Evolutionary conservation across 2,888 invertebrate species (phyloP), one percentile per base, ranked within the genome.

Genomic region (Neoscelio sp.): DNA sequence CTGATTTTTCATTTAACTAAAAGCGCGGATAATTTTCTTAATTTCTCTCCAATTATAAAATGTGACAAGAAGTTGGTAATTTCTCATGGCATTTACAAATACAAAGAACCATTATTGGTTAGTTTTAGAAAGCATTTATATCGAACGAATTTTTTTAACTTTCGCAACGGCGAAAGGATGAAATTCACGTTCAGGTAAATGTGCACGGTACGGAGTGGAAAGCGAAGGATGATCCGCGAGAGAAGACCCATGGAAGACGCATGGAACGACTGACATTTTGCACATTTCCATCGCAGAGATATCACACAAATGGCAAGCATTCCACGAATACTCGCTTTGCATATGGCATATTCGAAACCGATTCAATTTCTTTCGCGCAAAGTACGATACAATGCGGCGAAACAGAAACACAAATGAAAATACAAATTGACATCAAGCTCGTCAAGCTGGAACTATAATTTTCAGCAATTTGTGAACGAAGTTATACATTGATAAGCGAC

Each of bases 121-220:
- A 13, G 48, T 30, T 30, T 42, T 71, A 71, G 71, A 71, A 71
- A 71, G 62, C 26, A 54, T 73, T 71, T 23, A 60, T 54, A n/a
- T 35, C 38, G 44, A 52, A 46, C 38, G 46, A 64, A 73, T 62
- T 40, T 65, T 48, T 33, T 20, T 2, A 33, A 73, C 62, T 64
- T 64, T 73, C 64, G 64, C 56, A 48, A 38, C 18, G 38, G 56
- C 38, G 64, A 65, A 65, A 74, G 73, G 73, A 54, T 64, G 73
- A 73, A 73, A 73, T 73, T 54, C 30, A 12, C 52, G 60, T 42
- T n/a, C 52, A 30, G 23, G 23, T 23, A 23, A 23, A 23, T 23
- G 23, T 23, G 23, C n/a, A n/a, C n/a, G n/a, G 42, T 20, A 30
- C 56, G 35, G 48, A 74, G 65, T 62, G 62, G 46, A 64, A 56